Conservation (phyloP, 2,797 vertebrate genomes). For the Gadopsis marmoratus region DNA sequence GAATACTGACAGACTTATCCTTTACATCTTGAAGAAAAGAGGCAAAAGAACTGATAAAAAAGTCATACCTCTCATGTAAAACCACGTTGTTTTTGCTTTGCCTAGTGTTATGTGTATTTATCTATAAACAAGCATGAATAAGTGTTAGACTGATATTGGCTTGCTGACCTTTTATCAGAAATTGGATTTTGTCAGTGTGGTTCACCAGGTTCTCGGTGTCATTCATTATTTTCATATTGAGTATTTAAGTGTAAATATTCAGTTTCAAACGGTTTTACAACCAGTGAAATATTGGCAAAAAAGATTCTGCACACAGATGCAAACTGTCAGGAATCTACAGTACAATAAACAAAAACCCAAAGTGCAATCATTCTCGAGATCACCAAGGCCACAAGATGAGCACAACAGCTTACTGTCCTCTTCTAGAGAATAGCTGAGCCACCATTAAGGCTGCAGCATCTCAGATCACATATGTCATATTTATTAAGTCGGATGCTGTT, state of each 20-base stretch:
- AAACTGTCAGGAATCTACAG: constrained; percentile 18
- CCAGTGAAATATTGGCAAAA: constrained; percentile 2
- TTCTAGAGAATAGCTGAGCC: constrained; percentile 13
- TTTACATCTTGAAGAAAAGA: not conserved
- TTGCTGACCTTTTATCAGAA: constrained; percentile 11
- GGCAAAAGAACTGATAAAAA: not conserved
- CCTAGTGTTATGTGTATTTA: not conserved
- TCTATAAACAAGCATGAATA: not conserved
- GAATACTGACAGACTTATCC: not conserved
- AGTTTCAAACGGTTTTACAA: constrained; percentile 7
- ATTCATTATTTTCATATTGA: not conserved
- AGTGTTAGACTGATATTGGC: not conserved
- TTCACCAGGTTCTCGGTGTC: not conserved
- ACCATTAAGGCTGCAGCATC: constrained; percentile 8
- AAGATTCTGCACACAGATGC: not conserved
- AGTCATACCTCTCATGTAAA: not conserved
- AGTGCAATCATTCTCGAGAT: constrained; percentile 19
- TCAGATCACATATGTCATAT: constrained; percentile 41
- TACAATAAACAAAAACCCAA: constrained; percentile 5
- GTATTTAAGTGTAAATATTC: not conserved
- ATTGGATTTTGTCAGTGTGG: constrained; percentile 19
- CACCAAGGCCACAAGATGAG: constrained; percentile 20
- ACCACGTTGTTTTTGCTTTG: not conserved
- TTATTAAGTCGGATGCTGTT: constrained; percentile 22
- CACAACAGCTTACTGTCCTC: constrained; percentile 6